Percentiles rank a stretch among this genome's conserved stretches.
Evolutionary conservation across 2,888 invertebrate genomes (phyloP).

Genomic region (Gryllus longicercus): DNA sequence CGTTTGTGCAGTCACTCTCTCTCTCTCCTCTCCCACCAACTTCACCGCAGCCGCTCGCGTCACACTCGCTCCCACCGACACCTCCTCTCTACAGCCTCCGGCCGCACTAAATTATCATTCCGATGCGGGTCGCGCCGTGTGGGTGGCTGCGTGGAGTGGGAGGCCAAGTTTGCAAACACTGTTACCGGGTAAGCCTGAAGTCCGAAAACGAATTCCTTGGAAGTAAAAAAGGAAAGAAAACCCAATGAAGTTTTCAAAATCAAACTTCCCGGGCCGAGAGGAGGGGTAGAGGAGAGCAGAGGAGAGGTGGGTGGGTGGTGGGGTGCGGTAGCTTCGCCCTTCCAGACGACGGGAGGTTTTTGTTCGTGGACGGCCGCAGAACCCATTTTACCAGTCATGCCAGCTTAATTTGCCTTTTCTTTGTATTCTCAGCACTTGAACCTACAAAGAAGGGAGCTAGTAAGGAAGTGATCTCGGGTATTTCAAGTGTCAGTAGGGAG

Average conservation of each 20-base stretch:
- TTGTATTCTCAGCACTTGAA: slow-evolving; percentile 17
- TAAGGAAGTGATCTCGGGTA: slow-evolving; percentile 17
- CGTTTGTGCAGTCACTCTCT: no score
- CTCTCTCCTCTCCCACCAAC: no score
- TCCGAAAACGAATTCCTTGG: slow-evolving; percentile 17
- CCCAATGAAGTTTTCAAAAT: slow-evolving; percentile 11
- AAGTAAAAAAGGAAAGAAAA: neutral
- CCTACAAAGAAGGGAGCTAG: slow-evolving; percentile 17
- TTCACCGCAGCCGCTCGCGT: no score
- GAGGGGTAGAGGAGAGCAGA: neutral
- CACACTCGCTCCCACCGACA: no score
- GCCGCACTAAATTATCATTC: slow-evolving; percentile 1
- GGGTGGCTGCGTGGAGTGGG: neutral
- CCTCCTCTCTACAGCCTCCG: neutral
- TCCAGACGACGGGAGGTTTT: neutral
- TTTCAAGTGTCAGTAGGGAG: neutral
- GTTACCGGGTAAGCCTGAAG: slow-evolving; percentile 10
- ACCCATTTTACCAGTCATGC: slow-evolving; percentile 17
- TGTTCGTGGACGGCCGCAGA: neutral
- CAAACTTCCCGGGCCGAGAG: neutral
- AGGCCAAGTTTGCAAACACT: slow-evolving; percentile 17
- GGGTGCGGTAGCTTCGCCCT: neutral
- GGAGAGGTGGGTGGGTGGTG: no score
- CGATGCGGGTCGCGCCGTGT: neutral
- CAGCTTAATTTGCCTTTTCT: slow-evolving; percentile 17